Conservation (phyloP, 2,888 invertebrate genomes). For the Flabesymbios commensalis region DNA sequence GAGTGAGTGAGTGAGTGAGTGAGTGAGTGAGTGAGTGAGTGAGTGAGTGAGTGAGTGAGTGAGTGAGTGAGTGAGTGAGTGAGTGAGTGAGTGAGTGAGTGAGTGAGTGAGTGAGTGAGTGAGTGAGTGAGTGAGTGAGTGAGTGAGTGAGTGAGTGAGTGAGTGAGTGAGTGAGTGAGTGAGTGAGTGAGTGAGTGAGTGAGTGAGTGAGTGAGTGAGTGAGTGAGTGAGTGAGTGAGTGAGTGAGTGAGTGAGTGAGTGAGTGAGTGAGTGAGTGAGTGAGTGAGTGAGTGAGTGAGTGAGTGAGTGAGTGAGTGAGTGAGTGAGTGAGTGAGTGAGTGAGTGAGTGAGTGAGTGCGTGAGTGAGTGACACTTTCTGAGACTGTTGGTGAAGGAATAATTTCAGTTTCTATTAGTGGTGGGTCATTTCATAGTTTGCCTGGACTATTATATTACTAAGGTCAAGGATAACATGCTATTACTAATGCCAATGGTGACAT, state of each 20-base stretch:
- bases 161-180: constrained; percentile 14
- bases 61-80: background rate
- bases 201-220: constrained; percentile 17
- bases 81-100: constrained; percentile 8
- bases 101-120: constrained; percentile 17
- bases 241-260: constrained; percentile 16
- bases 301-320: constrained; percentile 16
- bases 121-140: constrained; percentile 6
- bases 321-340: constrained; percentile 10
- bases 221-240: constrained; percentile 17
- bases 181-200: constrained; percentile 17
- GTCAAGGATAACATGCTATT: no score
- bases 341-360: no score
- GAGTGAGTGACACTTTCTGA: no score
- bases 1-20: no score
- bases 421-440: no score
- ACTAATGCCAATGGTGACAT: background rate
- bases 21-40: no score
- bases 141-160: constrained; percentile 11
- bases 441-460: no score
- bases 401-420: no score
- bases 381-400: no score
- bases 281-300: constrained; percentile 13
- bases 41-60: no score
- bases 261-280: constrained; percentile 14